Evolutionary conservation across 2,113 vertebrate genomes (phyloP).

Genomic region (Toxotes jaculatrix): DNA sequence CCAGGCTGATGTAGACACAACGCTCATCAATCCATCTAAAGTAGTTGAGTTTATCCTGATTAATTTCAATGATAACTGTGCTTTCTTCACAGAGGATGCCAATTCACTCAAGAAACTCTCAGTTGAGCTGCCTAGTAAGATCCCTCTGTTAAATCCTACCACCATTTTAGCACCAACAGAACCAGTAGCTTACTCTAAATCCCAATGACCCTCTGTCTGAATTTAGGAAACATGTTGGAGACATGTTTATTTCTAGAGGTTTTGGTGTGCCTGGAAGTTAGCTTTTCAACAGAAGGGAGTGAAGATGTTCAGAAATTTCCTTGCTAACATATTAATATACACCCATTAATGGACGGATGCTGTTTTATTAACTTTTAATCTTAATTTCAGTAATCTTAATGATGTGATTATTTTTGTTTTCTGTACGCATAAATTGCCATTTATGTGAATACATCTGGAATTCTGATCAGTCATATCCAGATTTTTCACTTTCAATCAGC

Average conservation of each 20-base stretch:
- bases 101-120: constrained; percentile 85
- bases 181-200: constrained; percentile 43
- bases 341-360: constrained; percentile 16
- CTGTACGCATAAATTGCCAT: constrained; percentile 26
- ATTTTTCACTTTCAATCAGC: background rate
- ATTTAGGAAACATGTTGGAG: constrained; percentile 59
- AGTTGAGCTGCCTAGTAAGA: constrained; percentile 87
- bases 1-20: background rate
- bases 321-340: constrained; percentile 63
- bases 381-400: background rate
- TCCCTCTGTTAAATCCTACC: constrained; percentile 62
- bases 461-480: constrained; percentile 18
- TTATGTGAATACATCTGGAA: constrained; percentile 47
- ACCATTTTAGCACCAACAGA: constrained; percentile 54
- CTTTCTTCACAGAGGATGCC: constrained; percentile 85
- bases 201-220: constrained; percentile 44
- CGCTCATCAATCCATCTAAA: background rate
- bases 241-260: constrained; percentile 59
- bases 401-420: background rate
- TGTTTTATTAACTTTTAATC: background rate
- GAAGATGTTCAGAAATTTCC: constrained; percentile 7
- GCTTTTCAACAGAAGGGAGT: constrained; percentile 29
- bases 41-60: constrained; percentile 37
- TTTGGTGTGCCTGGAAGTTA: constrained; percentile 61
- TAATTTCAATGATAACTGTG: constrained; percentile 73